Evolutionary conservation across 2,888 invertebrate genomes (phyloP).

Genomic region (Zelleria hepariella): DNA sequence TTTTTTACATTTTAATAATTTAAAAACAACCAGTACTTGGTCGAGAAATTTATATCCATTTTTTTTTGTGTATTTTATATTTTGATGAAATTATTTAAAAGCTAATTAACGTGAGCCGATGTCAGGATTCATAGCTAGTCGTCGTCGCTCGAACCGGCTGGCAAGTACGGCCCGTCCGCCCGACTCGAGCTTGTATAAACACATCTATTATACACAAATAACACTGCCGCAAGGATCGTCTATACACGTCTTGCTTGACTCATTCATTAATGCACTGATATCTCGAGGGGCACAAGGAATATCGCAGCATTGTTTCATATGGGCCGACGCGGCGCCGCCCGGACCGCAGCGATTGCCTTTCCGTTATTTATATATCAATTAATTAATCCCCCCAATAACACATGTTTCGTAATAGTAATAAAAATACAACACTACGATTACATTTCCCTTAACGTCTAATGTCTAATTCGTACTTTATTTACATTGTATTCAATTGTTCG

Average conservation of each 20-base stretch:
- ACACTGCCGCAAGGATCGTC: conserved; percentile 62
- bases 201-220: conserved; percentile 49
- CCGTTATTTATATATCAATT: conserved; percentile 10
- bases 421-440: conserved; percentile 61
- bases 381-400: conserved; percentile 28
- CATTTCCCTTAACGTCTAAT: conserved; percentile 53
- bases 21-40: conserved; percentile 72
- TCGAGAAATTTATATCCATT: conserved; percentile 71
- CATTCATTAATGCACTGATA: conserved; percentile 68
- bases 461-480: conserved; percentile 67
- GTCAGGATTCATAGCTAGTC: conserved; percentile 72
- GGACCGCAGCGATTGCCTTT: conserved; percentile 16
- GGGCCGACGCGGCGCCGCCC: conserved; percentile 29
- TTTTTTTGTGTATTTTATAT: conserved; percentile 72
- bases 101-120: conserved; percentile 73
- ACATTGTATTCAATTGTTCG: conserved; percentile 65
- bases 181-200: conserved; percentile 63
- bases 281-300: conserved; percentile 67
- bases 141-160: conserved; percentile 68
- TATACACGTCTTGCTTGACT: conserved; percentile 54
- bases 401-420: conserved; percentile 45
- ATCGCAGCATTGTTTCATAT: conserved; percentile 62
- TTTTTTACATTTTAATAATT: conserved; percentile 73
- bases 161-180: conserved; percentile 46
- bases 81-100: conserved; percentile 72